Base-by-base conservation (phyloP, 2,797 vertebrate species). In the Lerista edwardsae region DNA sequence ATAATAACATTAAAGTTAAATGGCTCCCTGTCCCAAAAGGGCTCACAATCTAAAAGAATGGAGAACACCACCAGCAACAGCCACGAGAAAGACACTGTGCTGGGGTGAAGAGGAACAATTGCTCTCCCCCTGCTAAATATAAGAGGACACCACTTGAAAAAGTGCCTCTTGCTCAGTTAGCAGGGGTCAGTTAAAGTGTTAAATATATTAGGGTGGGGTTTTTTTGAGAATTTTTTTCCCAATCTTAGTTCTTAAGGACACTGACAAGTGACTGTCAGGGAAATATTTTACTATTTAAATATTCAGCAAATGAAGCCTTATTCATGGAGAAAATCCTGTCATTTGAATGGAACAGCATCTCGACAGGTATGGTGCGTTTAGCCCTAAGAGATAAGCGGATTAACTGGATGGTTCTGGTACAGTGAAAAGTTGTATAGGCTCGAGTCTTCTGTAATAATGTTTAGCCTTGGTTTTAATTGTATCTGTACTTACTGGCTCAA, bases 251-350 rank as follows among this genome's bases (percentile, higher is more conserved):
- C 41, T 89, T 67, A 75, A 84, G 62, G 31, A 29, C 19, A 9
- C 3, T 67, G 81, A 71, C 10, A 75, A 89, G 80, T 72, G 69
- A 78, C 83, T 64, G 0, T 57, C 82, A 79, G 36, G 74, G 80
- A 80, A 86, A 68, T 75, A 59, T 84, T 68, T 27, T 75, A 65
- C 36, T 72, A 23, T 88, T 91, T 93, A 79, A 80, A 90, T 90
- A 85, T 90, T 87, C 88, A 88, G 76, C 12, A 44, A 11, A 57
- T 80, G 85, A n/a, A 84, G 83, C 84, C 65, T 83, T 47, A 61
- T 73, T 76, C 83, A 67, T 36, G 82, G 77, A 88, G 89, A 82
- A 93, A 94, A 94, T 90, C 91, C 86, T 47, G 77, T 75, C 1
- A 0, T 85, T 89, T 83, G 86, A 90, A 89, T 65, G 29, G 86